Percentiles rank a stretch among this genome's conserved stretches.
phyloP scores from a whole-genome alignment of 1,140 invertebrate species.

The Adelges cooleyi region DNA sequence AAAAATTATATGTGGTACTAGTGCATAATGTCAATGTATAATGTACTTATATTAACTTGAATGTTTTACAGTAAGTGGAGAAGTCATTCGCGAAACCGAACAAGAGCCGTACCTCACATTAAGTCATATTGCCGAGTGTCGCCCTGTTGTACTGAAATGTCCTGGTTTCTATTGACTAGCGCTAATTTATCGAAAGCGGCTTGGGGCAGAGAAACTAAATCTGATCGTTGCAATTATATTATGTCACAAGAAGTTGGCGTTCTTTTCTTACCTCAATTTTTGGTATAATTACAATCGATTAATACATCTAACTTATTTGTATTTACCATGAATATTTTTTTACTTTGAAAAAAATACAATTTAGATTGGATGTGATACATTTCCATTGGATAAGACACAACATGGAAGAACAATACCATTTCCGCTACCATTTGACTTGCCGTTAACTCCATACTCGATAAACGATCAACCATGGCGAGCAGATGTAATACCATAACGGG shows the following conservation, averaged over 20 bases:
- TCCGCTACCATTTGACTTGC: slow-evolving; percentile 68
- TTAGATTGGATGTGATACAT: slow-evolving; percentile 38
- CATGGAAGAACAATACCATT: slow-evolving; percentile 43
- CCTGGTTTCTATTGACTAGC: slow-evolving; percentile 79
- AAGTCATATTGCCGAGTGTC: slow-evolving; percentile 77
- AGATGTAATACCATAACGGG: slow-evolving; percentile 13
- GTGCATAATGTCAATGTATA: not conserved
- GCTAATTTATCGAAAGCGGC: slow-evolving; percentile 92
- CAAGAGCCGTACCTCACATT: slow-evolving; percentile 81
- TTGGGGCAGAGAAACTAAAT: slow-evolving; percentile 70
- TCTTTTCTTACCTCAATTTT: slow-evolving; percentile 70
- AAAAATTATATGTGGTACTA: slow-evolving; percentile 62
- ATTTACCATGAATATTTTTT: not conserved
- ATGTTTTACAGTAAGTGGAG: slow-evolving; percentile 64
- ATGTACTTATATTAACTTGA: not conserved
- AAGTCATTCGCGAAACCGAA: slow-evolving; percentile 51
- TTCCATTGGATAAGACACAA: slow-evolving; percentile 38
- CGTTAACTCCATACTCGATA: slow-evolving; percentile 50
- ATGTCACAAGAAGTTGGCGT: slow-evolving; percentile 83
- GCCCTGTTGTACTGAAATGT: slow-evolving; percentile 48
- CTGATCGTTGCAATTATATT: slow-evolving; percentile 49
- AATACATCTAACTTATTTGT: no score
- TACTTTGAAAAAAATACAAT: no score
- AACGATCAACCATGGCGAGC: slow-evolving; percentile 41
- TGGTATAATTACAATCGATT: slow-evolving; percentile 43